A percentile compares a stretch with the other conserved stretches of the same genome.
These are phyloP conservation scores for Lithophane leautieri DNA, from an alignment of 2,888 invertebrate genomes.

Conservation along the genomic window DNA sequence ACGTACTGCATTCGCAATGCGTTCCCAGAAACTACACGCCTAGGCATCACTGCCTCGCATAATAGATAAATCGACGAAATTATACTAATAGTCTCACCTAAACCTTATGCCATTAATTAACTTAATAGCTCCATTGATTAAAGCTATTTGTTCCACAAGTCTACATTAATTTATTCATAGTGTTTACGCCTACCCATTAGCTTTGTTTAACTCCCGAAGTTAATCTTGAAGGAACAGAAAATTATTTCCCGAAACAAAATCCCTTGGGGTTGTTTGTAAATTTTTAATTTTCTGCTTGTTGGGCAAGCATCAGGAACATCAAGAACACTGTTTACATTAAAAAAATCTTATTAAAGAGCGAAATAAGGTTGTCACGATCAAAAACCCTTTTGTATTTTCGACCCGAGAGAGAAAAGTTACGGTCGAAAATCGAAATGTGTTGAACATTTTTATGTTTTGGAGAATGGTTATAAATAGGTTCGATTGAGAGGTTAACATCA, in stretches of 20 bases:
- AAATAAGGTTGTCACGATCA: conserved; percentile 78
- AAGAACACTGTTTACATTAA: conserved; percentile 79
- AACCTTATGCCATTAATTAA: conserved; percentile 34
- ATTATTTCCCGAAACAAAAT: conserved; percentile 76
- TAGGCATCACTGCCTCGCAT: conserved; percentile 42
- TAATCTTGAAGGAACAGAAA: conserved; percentile 76
- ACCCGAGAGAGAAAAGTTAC: conserved; percentile 49
- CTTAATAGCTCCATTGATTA: conserved; percentile 51
- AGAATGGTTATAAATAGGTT: conserved; percentile 69
- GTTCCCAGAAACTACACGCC: conserved; percentile 63
- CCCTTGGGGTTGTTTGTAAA: conserved; percentile 78
- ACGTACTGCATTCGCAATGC: conserved; percentile 67
- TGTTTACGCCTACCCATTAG: conserved; percentile 72
- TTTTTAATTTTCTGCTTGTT: conserved; percentile 86
- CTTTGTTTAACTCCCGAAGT: conserved; percentile 75
- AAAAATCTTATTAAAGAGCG: conserved; percentile 78
- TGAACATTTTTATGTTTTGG: conserved; percentile 57
- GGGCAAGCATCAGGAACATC: conserved; percentile 81
- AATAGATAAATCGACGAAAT: conserved; percentile 38
- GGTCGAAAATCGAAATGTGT: conserved; percentile 34
- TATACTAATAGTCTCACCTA: conserved; percentile 20
- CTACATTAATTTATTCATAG: conserved; percentile 66
- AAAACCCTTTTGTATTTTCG: conserved; percentile 65
- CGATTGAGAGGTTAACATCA: conserved; percentile 77
- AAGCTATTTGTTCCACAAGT: conserved; percentile 52